These are phyloP conservation scores for Lacerta agilis DNA, from an alignment of 2,797 vertebrate species.

Conservation along the genomic window DNA sequence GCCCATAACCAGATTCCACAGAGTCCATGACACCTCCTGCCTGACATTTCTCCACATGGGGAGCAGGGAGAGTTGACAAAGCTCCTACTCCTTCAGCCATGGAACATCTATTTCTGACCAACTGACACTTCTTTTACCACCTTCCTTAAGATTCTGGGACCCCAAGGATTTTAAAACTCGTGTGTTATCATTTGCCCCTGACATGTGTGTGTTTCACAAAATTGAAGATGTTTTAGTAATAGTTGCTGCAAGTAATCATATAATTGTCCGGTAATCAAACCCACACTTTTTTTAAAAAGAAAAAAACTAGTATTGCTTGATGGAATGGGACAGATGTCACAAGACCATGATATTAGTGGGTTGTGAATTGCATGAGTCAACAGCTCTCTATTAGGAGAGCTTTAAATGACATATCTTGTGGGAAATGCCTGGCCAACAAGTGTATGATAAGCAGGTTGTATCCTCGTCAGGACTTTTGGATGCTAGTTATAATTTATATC, in stretches of 20 bases:
- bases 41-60: slow-evolving; percentile 52
- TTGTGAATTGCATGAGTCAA: background rate
- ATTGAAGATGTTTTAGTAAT: slow-evolving; percentile 13
- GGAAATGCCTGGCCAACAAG: background rate
- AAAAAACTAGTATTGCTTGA: background rate
- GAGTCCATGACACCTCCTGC: slow-evolving; percentile 42
- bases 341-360: background rate
- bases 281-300: background rate
- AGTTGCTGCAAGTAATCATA: background rate
- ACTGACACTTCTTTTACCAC: slow-evolving; percentile 14
- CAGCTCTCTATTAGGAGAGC: background rate
- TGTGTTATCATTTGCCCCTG: slow-evolving; percentile 8
- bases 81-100: slow-evolving; percentile 32
- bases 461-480: background rate
- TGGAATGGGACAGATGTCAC: background rate
- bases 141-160: slow-evolving; percentile 3
- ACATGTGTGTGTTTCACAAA: background rate
- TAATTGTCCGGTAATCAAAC: slow-evolving; percentile 17
- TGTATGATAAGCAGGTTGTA: background rate
- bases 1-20: slow-evolving; percentile 49
- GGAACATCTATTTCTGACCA: slow-evolving; percentile 31
- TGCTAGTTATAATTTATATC: background rate
- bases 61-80: slow-evolving; percentile 38
- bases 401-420: background rate
- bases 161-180: slow-evolving; percentile 18